A percentile compares a stretch with the other conserved stretches of the same genome.
Conservation (phyloP, 2,113 vertebrate genomes). For the Megaceryle maxima region DNA sequence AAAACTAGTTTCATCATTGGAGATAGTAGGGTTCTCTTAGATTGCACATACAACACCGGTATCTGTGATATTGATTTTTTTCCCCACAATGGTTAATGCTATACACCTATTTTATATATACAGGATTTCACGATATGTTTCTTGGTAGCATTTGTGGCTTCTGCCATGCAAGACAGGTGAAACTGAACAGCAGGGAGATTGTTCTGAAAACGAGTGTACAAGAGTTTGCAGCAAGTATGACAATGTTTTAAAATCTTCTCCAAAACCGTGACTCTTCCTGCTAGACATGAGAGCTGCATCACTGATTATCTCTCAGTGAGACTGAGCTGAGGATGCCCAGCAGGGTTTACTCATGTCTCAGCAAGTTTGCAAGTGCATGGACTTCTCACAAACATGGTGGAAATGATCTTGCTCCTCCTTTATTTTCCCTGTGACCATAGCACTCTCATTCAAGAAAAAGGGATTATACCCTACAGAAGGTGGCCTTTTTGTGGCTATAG, state of each 20-base stretch:
- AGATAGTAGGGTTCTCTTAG: neutral
- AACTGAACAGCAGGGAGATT: neutral
- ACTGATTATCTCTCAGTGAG: neutral
- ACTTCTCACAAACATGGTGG: neutral
- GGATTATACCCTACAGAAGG: neutral
- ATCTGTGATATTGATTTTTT: neutral
- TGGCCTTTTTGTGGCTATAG: neutral
- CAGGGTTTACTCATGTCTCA: neutral
- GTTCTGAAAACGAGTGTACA: neutral
- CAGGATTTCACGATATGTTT: neutral
- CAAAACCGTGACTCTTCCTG: neutral
- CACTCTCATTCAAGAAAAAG: neutral
- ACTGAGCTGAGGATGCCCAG: neutral
- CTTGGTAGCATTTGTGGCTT: neutral
- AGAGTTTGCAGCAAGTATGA: neutral
- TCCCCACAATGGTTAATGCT: accelerated
- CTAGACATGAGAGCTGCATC: neutral
- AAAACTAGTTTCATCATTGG: neutral
- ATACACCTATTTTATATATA: neutral
- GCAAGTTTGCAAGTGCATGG: neutral
- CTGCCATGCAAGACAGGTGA: neutral
- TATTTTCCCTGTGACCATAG: neutral
- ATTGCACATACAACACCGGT: neutral
- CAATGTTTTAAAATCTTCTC: neutral
- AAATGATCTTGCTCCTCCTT: neutral